Evolutionary conservation across 1,140 invertebrate species (phyloP).

Genomic region (Triops longicaudatus): DNA sequence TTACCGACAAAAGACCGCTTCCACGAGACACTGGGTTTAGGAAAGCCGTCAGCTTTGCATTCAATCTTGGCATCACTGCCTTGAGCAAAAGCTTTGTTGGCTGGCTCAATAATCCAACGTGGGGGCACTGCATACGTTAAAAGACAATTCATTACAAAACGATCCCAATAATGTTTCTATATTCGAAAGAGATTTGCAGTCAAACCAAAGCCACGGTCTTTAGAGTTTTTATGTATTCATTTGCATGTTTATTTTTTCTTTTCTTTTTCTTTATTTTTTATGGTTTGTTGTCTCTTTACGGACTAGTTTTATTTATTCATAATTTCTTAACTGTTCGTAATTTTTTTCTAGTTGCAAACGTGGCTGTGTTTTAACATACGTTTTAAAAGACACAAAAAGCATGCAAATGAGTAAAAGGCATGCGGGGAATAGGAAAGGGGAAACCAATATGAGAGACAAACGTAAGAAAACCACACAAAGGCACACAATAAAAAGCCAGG

Average conservation of each 20-base stretch:
- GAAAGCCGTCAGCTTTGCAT: constrained; percentile 92
- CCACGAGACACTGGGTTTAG: constrained; percentile 86
- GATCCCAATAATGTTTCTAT: background rate
- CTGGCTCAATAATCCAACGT: constrained; percentile 90
- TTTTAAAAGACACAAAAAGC: constrained; percentile 22
- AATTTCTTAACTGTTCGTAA: too few relatives aligned
- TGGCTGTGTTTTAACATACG: constrained; percentile 19
- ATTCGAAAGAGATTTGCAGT: background rate
- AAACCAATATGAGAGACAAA: constrained; percentile 5
- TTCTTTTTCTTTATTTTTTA: too few relatives aligned
- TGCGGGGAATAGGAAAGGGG: background rate
- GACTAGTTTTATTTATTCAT: too few relatives aligned
- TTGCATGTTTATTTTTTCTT: background rate
- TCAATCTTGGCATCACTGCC: constrained; percentile 84
- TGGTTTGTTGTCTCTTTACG: too few relatives aligned
- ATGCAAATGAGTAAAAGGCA: constrained; percentile 29
- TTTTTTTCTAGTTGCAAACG: constrained; percentile 18
- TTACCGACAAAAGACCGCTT: constrained; percentile 73
- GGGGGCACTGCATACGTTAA: constrained; percentile 64
- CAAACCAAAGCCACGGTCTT: background rate
- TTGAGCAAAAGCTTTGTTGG: constrained; percentile 89
- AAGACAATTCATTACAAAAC: background rate
- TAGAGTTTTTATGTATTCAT: background rate
- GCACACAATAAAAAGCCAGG: background rate
- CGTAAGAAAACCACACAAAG: background rate